A percentile compares a stretch with the other conserved stretches of the same genome.
Conservation (phyloP, 1,140 invertebrate species). For the Danaus melanippus region DNA sequence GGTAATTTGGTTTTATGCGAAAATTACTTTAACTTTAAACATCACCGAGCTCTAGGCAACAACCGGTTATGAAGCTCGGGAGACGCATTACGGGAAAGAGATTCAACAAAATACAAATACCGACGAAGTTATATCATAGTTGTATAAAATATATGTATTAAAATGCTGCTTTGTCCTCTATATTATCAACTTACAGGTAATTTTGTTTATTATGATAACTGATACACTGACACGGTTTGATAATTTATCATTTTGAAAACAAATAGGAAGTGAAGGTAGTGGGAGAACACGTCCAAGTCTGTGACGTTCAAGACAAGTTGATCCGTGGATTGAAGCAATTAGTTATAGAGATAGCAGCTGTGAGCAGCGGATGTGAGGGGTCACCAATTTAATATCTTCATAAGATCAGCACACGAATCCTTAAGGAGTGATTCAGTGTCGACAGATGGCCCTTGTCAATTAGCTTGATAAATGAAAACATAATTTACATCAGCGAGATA, state of each 20-base stretch:
- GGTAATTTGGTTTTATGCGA: constrained; percentile 23
- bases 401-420: constrained; percentile 46
- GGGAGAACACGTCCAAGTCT: constrained; percentile 22
- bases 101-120: no score
- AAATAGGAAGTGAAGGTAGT: constrained; percentile 7
- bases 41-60: neutral
- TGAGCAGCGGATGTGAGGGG: constrained; percentile 51
- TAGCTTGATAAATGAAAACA: constrained; percentile 57
- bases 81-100: neutral
- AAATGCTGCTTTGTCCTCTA: no score
- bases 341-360: constrained; percentile 42
- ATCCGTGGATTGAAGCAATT: constrained; percentile 37
- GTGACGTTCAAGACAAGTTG: neutral
- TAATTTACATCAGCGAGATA: constrained; percentile 44
- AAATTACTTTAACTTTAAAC: constrained; percentile 16
- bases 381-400: constrained; percentile 50
- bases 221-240: no score
- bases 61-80: constrained; percentile 14
- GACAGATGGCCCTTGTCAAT: constrained; percentile 60
- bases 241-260: constrained; percentile 4
- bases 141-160: no score
- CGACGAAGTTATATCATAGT: no score
- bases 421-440: constrained; percentile 61
- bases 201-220: no score
- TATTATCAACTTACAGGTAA: no score